A percentile compares a stretch with the other conserved stretches of the same genome.
phyloP scores from a whole-genome alignment of 2,888 invertebrate genomes.

The Conchocele bisecta region DNA sequence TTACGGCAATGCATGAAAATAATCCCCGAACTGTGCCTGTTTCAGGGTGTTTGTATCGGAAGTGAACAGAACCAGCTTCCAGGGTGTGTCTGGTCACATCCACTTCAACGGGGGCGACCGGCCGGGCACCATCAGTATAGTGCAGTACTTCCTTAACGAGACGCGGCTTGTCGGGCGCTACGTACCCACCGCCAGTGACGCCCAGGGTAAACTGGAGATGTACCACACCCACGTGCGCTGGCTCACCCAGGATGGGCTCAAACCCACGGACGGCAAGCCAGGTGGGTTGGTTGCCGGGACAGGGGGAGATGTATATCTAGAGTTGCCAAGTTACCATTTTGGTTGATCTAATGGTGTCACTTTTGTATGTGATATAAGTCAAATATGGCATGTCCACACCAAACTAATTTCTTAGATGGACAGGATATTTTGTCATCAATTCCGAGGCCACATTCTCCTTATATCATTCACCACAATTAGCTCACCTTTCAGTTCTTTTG shows the following conservation, averaged over 20 bases:
- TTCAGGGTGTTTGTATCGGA: conserved; percentile 86
- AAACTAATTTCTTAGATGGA: too few relatives aligned
- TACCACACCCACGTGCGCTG: conserved; percentile 86
- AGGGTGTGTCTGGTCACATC: conserved; percentile 89
- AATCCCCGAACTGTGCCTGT: too few relatives aligned
- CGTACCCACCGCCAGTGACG: conserved; percentile 66
- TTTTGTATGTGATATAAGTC: too few relatives aligned
- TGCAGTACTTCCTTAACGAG: conserved; percentile 80
- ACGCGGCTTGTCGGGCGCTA: conserved; percentile 79
- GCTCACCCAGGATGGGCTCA: conserved; percentile 86
- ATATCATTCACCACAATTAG: too few relatives aligned
- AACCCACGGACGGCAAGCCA: conserved; percentile 86
- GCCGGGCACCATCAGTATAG: conserved; percentile 81
- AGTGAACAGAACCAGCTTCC: conserved; percentile 87
- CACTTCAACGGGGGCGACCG: conserved; percentile 88
- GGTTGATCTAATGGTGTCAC: background rate
- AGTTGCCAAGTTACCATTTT: background rate
- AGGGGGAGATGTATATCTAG: background rate
- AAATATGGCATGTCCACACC: too few relatives aligned
- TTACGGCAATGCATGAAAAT: too few relatives aligned
- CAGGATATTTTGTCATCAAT: too few relatives aligned
- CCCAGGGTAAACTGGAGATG: conserved; percentile 79
- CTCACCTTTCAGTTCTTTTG: too few relatives aligned
- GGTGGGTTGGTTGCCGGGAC: conserved; percentile 47
- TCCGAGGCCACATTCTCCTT: too few relatives aligned